Conservation (phyloP, 1,140 invertebrate genomes). For the Berghia stephanieae region DNA sequence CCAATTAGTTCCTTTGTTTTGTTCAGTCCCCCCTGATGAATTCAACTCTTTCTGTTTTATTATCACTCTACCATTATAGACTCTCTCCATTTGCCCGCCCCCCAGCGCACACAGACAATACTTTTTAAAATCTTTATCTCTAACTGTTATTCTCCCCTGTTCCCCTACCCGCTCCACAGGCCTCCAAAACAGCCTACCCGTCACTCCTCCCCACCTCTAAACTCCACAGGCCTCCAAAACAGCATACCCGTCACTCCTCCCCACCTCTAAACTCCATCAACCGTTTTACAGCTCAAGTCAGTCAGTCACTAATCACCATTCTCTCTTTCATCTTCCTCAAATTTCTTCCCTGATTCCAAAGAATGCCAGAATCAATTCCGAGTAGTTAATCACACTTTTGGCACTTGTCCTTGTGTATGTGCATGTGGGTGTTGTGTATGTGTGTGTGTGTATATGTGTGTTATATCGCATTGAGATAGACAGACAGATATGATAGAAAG, state of each 20-base stretch:
- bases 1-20: too few relatives aligned
- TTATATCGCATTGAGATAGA: too few relatives aligned
- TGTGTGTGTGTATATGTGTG: too few relatives aligned
- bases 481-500: too few relatives aligned
- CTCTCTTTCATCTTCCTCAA: background rate
- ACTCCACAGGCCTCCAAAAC: background rate
- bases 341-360: too few relatives aligned
- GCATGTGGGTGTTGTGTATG: too few relatives aligned
- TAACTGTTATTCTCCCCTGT: conserved; percentile 6
- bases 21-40: background rate
- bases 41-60: background rate
- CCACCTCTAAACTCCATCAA: background rate
- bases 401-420: too few relatives aligned
- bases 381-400: too few relatives aligned
- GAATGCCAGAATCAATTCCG: too few relatives aligned
- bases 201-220: background rate
- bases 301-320: too few relatives aligned
- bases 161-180: background rate
- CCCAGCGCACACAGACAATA: background rate
- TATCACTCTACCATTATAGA: background rate
- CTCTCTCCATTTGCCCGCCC: conserved; percentile 12
- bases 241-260: background rate
- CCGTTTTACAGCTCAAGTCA: too few relatives aligned
- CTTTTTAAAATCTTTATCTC: background rate
- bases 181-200: background rate